These are phyloP conservation scores for Periophthalmus magnuspinnatus DNA, from an alignment of 2,797 vertebrate species.

Conservation along the genomic window DNA sequence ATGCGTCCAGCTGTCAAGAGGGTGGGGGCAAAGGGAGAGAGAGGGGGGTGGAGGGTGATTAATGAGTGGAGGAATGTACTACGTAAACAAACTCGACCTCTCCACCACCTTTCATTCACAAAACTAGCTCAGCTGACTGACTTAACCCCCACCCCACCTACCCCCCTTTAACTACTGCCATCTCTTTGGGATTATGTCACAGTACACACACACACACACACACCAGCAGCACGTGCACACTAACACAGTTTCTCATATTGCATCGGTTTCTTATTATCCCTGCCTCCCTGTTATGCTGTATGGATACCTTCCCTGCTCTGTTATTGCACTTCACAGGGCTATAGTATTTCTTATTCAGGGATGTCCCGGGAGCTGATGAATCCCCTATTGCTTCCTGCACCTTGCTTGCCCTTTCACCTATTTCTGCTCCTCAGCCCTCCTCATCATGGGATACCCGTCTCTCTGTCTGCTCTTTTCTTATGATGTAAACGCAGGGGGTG, in stretches of 20 bases:
- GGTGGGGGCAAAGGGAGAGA: conserved; percentile 18
- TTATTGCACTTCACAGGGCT: conserved; percentile 29
- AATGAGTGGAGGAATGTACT: conserved; percentile 75
- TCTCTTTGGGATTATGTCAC: conserved; percentile 69
- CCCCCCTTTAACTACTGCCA: conserved; percentile 27
- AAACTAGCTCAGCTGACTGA: conserved; percentile 62
- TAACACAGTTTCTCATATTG: conserved; percentile 25
- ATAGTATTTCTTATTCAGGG: conserved; percentile 29
- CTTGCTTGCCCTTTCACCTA: conserved; percentile 43
- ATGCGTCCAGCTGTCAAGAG: conserved; percentile 61
- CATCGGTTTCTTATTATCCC: conserved; percentile 12
- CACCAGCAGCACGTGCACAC: conserved; percentile 26
- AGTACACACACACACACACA: conserved; percentile 45
- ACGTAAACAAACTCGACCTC: conserved; percentile 79
- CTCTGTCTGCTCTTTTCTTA: conserved; percentile 46
- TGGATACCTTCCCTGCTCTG: conserved; percentile 73
- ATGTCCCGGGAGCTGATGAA: conserved; percentile 55
- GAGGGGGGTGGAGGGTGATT: conserved; percentile 62
- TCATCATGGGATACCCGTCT: conserved; percentile 54
- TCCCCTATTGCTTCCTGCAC: conserved; percentile 48
- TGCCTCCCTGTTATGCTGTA: conserved; percentile 37
- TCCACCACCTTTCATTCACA: conserved; percentile 76
- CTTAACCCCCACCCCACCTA: conserved; percentile 12
- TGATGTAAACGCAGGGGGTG: conserved; percentile 63
- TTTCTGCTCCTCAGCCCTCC: conserved; percentile 28